These are phyloP conservation scores for Cottoperca gobio DNA, from an alignment of 2,797 vertebrate species.

Conservation along the genomic window DNA sequence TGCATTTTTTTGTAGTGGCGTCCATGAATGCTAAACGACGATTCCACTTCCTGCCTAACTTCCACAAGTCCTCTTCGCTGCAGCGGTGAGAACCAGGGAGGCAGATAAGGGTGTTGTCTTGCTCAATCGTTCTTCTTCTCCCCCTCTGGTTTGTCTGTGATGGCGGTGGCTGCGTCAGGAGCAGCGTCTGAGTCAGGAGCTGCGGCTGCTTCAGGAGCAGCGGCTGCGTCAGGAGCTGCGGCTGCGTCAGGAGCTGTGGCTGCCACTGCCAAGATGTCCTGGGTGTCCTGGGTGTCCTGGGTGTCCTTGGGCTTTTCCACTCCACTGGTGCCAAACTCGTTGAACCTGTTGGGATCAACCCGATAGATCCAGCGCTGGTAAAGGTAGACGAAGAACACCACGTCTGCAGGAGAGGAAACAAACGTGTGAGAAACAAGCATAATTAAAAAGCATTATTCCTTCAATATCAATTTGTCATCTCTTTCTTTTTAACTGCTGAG, in stretches of 20 bases:
- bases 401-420: conserved; percentile 79
- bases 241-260: conserved; percentile 35
- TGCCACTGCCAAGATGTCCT: no score
- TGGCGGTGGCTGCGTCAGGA: conserved; percentile 54
- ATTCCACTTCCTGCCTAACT: conserved; percentile 73
- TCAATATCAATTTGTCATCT: neutral
- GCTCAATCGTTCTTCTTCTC: conserved; percentile 94
- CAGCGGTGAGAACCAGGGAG: conserved; percentile 55
- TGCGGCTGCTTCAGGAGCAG: conserved; percentile 48
- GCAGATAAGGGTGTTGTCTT: conserved; percentile 43
- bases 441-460: neutral
- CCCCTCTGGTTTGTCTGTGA: conserved; percentile 89
- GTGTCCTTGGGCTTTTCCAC: conserved; percentile 71
- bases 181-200: conserved; percentile 37
- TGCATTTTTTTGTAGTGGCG: conserved; percentile 68
- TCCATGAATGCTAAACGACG: conserved; percentile 79
- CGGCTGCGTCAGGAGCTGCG: conserved; percentile 20
- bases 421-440: neutral
- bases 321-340: conserved; percentile 94
- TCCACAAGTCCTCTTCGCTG: conserved; percentile 76
- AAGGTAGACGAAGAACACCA: conserved; percentile 97
- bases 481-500: neutral
- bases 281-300: no score
- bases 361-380: conserved; percentile 98
- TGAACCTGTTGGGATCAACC: conserved; percentile 92